Conservation (phyloP, 2,113 vertebrate species). For the Morone saxatilis region DNA sequence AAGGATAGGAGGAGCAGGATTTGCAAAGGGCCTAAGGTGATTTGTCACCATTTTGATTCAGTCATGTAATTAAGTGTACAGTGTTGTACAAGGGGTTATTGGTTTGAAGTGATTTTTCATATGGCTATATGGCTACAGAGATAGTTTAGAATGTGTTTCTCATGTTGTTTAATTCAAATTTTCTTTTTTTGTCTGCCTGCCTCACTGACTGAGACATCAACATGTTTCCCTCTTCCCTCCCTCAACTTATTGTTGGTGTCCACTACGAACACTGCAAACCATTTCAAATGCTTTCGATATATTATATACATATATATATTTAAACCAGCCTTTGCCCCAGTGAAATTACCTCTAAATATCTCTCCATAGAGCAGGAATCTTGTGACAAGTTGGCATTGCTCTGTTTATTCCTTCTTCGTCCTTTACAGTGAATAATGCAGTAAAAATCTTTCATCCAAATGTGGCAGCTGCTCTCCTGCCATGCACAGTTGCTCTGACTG, state of each 20-base stretch:
- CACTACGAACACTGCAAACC: background rate
- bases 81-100: constrained; percentile 62
- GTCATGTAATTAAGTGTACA: constrained; percentile 63
- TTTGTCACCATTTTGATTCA: constrained; percentile 73
- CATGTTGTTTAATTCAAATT: constrained; percentile 40
- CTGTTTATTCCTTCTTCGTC: background rate
- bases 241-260: constrained; percentile 31
- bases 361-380: background rate
- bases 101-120: constrained; percentile 66
- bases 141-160: constrained; percentile 39
- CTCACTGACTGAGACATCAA: constrained; percentile 52
- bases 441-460: background rate
- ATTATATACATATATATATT: no score
- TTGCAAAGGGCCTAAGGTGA: constrained; percentile 67
- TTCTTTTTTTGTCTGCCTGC: constrained; percentile 16
- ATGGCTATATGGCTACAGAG: constrained; percentile 23
- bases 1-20: constrained; percentile 61
- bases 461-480: background rate
- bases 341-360: constrained; percentile 2
- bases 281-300: constrained; percentile 14
- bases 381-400: background rate
- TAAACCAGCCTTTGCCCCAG: background rate
- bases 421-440: background rate
- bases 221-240: constrained; percentile 17
- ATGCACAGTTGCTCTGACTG: background rate